phyloP scores from a whole-genome alignment of 2,888 invertebrate genomes.

The Andrena hattorfiana region DNA sequence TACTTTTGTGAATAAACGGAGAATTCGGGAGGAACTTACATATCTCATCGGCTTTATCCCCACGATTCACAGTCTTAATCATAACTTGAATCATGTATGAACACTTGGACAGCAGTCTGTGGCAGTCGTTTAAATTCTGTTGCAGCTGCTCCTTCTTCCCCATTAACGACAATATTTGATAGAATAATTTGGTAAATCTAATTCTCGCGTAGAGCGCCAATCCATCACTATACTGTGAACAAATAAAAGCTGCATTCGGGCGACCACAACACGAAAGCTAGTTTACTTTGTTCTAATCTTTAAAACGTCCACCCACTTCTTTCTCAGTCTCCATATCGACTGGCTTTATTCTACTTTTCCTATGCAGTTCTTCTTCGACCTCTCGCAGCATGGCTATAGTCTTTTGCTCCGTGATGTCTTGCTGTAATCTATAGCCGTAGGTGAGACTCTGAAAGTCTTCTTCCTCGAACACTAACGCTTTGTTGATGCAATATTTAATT shows the following conservation, averaged over 20 bases:
- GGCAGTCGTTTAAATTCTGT: conserved; percentile 91
- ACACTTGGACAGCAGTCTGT: conserved; percentile 92
- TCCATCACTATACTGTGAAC: conserved; percentile 86
- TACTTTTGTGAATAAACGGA: not conserved
- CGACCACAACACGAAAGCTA: not conserved
- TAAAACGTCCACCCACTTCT: conserved; percentile 80
- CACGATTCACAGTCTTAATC: conserved; percentile 90
- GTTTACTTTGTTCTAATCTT: not conserved
- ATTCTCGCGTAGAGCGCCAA: conserved; percentile 92
- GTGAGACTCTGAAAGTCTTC: conserved; percentile 98
- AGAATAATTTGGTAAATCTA: conserved; percentile 94
- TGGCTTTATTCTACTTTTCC: conserved; percentile 88
- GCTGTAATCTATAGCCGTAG: conserved; percentile 94
- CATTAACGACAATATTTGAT: conserved; percentile 91
- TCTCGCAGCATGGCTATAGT: conserved; percentile 94
- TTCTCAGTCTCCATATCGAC: conserved; percentile 83
- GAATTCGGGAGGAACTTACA: conserved; percentile 84
- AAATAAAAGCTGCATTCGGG: conserved; percentile 5
- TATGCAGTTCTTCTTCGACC: conserved; percentile 95
- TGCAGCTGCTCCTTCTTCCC: conserved; percentile 89
- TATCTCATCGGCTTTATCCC: conserved; percentile 89
- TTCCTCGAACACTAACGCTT: conserved; percentile 95
- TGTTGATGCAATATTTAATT: conserved; percentile 95
- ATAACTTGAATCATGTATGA: conserved; percentile 93
- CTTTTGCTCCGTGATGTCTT: conserved; percentile 93